Base-by-base conservation (phyloP, 2,113 vertebrate species). In the Platichthys flesus region DNA sequence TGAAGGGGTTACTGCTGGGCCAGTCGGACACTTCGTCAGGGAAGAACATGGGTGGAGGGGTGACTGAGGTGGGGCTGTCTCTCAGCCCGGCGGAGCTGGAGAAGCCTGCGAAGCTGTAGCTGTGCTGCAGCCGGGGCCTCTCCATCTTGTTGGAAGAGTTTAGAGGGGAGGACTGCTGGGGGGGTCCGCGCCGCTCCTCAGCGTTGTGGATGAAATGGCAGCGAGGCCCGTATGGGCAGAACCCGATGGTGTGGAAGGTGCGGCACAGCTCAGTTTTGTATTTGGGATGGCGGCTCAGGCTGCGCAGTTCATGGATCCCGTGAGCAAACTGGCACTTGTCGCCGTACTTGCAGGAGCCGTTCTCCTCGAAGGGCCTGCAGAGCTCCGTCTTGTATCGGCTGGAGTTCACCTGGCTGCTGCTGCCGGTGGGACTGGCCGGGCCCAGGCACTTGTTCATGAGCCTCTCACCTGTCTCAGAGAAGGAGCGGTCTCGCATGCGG, bases 231-330 rank as follows among this genome's bases (percentile, higher is more conserved):
- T 99, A 99, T 0, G 97, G 98, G 89, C 97, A 99, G 93, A 98
- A 99, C 31, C 98, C 98, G 24, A 99, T 99, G 94, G 97, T 99
- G 93, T 99, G 98, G 95, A 99, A 99, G 86, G 98, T 99, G 94
- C 98, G 97, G 93, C 98, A 99, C 83, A 99, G 96, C 96, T 99
- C 98, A 0, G 98, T 99, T 93, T 99, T 99, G 96, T 99, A 99
- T 90, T 99, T 99, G 91, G 97, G 98, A 76, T 99, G 98, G 73
- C 97, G 97, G 85, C 96, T 97, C 89, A 99, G 95, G 94, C 96
- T 98, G 83, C 98, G 96, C 87, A 99, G 95, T 96, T 99, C 98
- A 2, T 98, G 97, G 92, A 97, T 96, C 71, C 97, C 98, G 3
- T 99, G 98, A 28, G 98, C 97, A 58, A 99, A 99, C 95, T 99